Base-by-base conservation (phyloP, 1,140 invertebrate genomes). In the Thalassaphorura encarpata region DNA sequence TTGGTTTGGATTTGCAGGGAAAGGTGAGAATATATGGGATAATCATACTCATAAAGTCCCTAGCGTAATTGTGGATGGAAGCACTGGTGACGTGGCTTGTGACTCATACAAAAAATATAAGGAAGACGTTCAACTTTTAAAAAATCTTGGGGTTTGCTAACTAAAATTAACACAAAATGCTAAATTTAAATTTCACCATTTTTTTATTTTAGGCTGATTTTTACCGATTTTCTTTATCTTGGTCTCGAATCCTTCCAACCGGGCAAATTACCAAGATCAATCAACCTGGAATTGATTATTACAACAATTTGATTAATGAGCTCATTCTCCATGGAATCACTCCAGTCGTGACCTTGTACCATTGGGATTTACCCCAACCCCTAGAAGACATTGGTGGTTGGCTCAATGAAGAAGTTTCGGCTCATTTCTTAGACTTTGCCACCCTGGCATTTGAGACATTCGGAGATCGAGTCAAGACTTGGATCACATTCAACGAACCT, bases 281-380 rank as follows among this genome's bases (percentile, higher is more conserved):
- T 41, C 29, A 65, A 47, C 43, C 54, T 15, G 70, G 69, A 23
- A 53, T 71, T 28, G 55, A 68, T n/a, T 71, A 71, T 50, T 72
- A 72, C 52, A 61, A 66, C 40, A 54, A 62, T 8, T 33, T 72
- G 15, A 65, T 71, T 18, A 53, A 68, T 45, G 53, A 42, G 6
- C 47, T 72, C 16, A 18, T 68, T 3, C 52, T n/a, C 15, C 50
- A 59, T 23, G 53, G 56, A 21, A 69, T 71, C 40, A 23, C 57
- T 43, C 69, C 70, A 2, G 68, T 83, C 69, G 80, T 83, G 63
- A 80, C 55, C 64, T 72, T 33, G 72, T 74, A 72, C 60, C 74
- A 77, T 61, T 75, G 67, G 67, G 68, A 69, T 33, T 40, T 68
- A 13, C 68, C 68, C 3, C 69, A 72, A 51, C 58, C 61, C 5